These are phyloP conservation scores for Epizoanthus ramosus DNA, from an alignment of 92 coral and sea anemone genomes.

Conservation along the genomic window DNA sequence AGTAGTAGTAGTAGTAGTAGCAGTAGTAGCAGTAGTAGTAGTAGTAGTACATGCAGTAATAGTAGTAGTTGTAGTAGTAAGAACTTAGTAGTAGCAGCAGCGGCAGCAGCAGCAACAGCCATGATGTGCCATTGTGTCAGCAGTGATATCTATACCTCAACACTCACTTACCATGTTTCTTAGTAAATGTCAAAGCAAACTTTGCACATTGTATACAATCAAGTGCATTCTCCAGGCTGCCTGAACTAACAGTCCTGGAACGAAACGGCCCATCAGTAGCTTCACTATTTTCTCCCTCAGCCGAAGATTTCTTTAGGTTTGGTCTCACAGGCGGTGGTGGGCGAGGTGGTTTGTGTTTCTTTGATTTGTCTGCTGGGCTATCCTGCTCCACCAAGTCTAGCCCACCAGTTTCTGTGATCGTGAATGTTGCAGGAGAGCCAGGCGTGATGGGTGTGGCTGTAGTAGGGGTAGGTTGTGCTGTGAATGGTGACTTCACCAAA, in stretches of 20 bases:
- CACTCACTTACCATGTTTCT: constrained; percentile 77
- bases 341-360: constrained; percentile 66
- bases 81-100: no score
- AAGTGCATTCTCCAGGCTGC: constrained; percentile 54
- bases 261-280: constrained; percentile 49
- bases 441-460: constrained; percentile 70
- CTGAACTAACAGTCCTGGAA: constrained; percentile 52
- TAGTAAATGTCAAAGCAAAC: constrained; percentile 93
- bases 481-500: constrained; percentile 62
- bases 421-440: constrained; percentile 74
- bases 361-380: constrained; percentile 54
- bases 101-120: no score
- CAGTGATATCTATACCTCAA: background rate
- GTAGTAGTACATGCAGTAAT: no score
- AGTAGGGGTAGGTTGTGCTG: constrained; percentile 54
- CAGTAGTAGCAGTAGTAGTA: no score
- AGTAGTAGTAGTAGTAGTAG: no score
- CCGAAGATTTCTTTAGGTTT: constrained; percentile 49
- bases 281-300: constrained; percentile 63
- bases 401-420: constrained; percentile 56
- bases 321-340: constrained; percentile 71
- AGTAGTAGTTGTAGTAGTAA: no score
- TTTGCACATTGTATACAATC: constrained; percentile 83
- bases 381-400: constrained; percentile 52
- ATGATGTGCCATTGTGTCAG: no score